Conservation (phyloP, 1,140 invertebrate species). For the Cotesia chilonis region DNA sequence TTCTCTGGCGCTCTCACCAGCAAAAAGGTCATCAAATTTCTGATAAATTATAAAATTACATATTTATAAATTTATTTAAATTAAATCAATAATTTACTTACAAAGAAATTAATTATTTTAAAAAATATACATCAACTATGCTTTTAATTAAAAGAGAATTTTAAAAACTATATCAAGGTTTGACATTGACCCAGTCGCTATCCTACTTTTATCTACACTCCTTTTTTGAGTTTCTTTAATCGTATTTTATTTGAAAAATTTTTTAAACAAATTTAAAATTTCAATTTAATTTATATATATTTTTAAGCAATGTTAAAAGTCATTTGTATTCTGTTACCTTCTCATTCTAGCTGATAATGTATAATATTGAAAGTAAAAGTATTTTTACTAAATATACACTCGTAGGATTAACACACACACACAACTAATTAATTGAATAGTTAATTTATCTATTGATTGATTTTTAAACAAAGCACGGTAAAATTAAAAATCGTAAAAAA, state of each 20-base stretch:
- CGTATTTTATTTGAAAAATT: slow-evolving; percentile 30
- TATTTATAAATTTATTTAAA: background rate
- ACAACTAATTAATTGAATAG: too few relatives aligned
- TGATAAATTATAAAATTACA: slow-evolving; percentile 11
- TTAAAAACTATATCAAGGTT: slow-evolving; percentile 44
- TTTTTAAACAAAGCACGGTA: background rate
- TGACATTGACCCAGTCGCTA: slow-evolving; percentile 59
- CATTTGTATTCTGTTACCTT: slow-evolving; percentile 16
- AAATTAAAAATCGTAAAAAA: background rate
- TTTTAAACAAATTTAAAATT: background rate
- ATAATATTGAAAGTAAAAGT: slow-evolving; percentile 28
- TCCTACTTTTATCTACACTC: slow-evolving; percentile 54
- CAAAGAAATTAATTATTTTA: background rate
- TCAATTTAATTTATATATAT: too few relatives aligned
- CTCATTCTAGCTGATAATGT: background rate
- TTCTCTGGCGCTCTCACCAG: slow-evolving; percentile 22
- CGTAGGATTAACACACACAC: background rate
- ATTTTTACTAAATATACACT: background rate
- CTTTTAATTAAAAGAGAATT: background rate
- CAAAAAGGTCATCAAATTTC: background rate
- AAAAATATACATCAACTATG: background rate
- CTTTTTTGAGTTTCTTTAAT: background rate
- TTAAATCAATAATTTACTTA: slow-evolving; percentile 7
- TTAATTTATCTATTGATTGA: too few relatives aligned
- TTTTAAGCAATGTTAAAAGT: background rate